These are phyloP conservation scores for Limnothrissa miodon DNA, from an alignment of 2,113 vertebrate genomes.

Conservation along the genomic window DNA sequence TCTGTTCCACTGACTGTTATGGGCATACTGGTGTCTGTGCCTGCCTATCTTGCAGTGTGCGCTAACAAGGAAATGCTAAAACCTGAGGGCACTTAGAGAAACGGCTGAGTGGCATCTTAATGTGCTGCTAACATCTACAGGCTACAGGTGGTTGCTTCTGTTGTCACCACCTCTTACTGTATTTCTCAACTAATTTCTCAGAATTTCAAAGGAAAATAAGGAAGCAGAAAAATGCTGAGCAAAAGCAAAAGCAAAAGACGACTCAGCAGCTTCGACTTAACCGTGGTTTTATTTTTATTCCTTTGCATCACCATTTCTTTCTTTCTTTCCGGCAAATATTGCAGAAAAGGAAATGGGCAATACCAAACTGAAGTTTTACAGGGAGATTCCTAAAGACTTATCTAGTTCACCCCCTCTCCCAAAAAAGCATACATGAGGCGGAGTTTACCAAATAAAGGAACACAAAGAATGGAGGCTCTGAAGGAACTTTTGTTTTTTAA, in stretches of 20 bases:
- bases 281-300: background rate
- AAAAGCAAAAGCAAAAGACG: background rate
- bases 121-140: background rate
- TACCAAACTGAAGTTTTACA: background rate
- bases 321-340: conserved; percentile 6
- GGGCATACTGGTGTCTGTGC: background rate
- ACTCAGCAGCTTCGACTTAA: background rate
- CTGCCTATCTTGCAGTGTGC: conserved; percentile 12
- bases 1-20: conserved; percentile 9
- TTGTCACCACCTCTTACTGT: background rate
- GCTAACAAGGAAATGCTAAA: conserved; percentile 18
- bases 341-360: conserved; percentile 12
- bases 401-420: too few relatives aligned
- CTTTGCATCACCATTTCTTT: background rate
- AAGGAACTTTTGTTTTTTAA: background rate
- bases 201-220: background rate
- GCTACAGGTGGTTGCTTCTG: background rate
- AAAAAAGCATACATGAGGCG: background rate
- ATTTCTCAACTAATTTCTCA: background rate
- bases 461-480: background rate
- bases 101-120: background rate
- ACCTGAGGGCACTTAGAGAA: background rate
- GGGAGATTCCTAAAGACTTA: too few relatives aligned
- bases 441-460: background rate
- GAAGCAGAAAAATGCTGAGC: background rate